Conservation (phyloP, 2,888 invertebrate genomes). For the Proisotoma minuta region DNA sequence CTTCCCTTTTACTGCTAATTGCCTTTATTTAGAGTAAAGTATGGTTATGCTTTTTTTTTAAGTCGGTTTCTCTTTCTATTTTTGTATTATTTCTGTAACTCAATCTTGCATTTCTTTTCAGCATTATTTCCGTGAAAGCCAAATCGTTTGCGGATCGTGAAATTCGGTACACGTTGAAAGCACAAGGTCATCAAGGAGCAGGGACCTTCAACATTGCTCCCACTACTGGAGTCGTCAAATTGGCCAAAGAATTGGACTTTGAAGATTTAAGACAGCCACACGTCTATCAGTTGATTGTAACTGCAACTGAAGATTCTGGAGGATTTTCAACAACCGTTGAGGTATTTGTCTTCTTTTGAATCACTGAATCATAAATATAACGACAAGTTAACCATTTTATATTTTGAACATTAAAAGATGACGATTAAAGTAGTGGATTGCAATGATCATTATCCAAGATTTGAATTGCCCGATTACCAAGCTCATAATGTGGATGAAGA, state of each 20-base stretch:
- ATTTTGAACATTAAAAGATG: slow-evolving; percentile 59
- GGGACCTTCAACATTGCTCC: slow-evolving; percentile 94
- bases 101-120: no score
- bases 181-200: slow-evolving; percentile 83
- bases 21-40: no score
- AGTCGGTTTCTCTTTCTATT: no score
- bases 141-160: slow-evolving; percentile 95
- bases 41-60: no score
- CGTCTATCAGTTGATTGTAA: slow-evolving; percentile 85
- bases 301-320: slow-evolving; percentile 95
- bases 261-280: slow-evolving; percentile 93
- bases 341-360: slow-evolving; percentile 55
- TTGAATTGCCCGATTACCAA: slow-evolving; percentile 93
- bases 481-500: slow-evolving; percentile 95
- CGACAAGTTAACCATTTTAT: slow-evolving; percentile 4
- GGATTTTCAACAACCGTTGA: slow-evolving; percentile 92
- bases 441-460: slow-evolving; percentile 92
- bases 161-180: slow-evolving; percentile 90
- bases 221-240: slow-evolving; percentile 87
- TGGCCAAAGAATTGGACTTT: slow-evolving; percentile 93
- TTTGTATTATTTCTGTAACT: no score
- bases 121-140: slow-evolving; percentile 73
- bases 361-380: not conserved
- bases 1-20: no score
- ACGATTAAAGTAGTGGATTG: slow-evolving; percentile 92